Evolutionary conservation across 2,888 invertebrate species (phyloP).

Genomic region (Orchestes rusci): DNA sequence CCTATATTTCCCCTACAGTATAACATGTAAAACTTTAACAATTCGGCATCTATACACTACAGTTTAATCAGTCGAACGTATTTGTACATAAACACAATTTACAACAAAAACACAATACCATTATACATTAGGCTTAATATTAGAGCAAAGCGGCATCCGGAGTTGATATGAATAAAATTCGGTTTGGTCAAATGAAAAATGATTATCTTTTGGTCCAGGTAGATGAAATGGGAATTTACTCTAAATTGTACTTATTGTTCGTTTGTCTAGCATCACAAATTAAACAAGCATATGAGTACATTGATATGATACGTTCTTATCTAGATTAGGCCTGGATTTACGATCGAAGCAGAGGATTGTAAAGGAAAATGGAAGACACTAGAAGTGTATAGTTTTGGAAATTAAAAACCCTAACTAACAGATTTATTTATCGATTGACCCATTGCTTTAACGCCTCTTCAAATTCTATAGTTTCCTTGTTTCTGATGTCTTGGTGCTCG

Average conservation of each 20-base stretch:
- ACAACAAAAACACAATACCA: too few species aligned
- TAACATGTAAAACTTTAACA: constrained; percentile 38
- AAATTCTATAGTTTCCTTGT: constrained; percentile 46
- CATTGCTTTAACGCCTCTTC: constrained; percentile 60
- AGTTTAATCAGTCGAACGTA: constrained; percentile 31
- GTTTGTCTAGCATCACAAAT: too few species aligned
- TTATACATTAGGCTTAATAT: too few species aligned
- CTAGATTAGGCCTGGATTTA: neutral
- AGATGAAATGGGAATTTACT: too few species aligned
- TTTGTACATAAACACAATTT: constrained; percentile 25
- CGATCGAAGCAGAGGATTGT: too few species aligned
- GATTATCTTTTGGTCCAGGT: too few species aligned
- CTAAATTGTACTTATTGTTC: too few species aligned
- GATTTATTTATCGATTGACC: constrained; percentile 55
- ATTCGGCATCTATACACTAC: constrained; percentile 30
- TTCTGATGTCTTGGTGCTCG: constrained; percentile 33
- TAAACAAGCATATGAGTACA: too few species aligned
- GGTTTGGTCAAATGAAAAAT: too few species aligned
- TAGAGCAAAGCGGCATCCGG: too few species aligned
- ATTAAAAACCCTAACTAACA: constrained; percentile 1
- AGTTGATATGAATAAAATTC: too few species aligned
- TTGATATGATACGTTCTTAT: too few species aligned
- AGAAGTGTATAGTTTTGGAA: constrained; percentile 1
- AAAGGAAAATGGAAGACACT: neutral
- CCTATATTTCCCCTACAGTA: constrained; percentile 33